Evolutionary conservation across 2,113 vertebrate genomes (phyloP), one percentile per base, ranked within the genome.

Genomic region (Dermatemys mawii): DNA sequence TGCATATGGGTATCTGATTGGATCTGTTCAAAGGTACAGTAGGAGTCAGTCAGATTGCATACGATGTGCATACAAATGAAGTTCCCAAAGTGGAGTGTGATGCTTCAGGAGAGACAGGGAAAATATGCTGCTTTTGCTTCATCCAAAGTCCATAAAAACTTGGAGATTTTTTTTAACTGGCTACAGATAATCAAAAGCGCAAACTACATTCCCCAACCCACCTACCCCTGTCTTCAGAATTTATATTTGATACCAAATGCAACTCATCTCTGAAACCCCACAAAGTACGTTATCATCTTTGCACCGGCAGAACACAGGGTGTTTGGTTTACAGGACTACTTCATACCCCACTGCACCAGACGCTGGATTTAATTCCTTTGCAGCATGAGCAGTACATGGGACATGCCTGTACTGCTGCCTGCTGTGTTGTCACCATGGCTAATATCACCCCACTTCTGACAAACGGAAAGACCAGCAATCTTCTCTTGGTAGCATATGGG

Each of bases 1-100:
- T 98, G 97, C 98, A 96, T 95, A 98, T 97, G 97, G 96, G 96
- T 95, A 97, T 98, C 97, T 98, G 98, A 98, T 96, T 92, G 93
- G 98, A 98, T 97, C 98, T 97, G 98, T 98, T 98, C 97, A 98
- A 98, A 98, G 98, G 98, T 98, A 96, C 98, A 98, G 97, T 98
- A 98, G 96, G 96, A 98, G 97, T 98, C 98, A 98, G 98, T 97
- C 98, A 98, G 98, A 98, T 97, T 78, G 98, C 97, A 97, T 98
- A 95, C 93, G 93, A 97, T 96, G 97, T 97, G 98, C 98, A 98
- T 98, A 97, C 96, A 97, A 98, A 98, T 98, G 97, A 98, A 97
- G 98, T 97, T 98, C 97, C 98, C 97, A 94, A 97, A 98, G 97
- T 97, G 96, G 93, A 95, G 96, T 94, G 96, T 93, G 97, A 95